Base-by-base conservation (phyloP, 2,797 vertebrate species). In the Onychomys leucogaster region DNA sequence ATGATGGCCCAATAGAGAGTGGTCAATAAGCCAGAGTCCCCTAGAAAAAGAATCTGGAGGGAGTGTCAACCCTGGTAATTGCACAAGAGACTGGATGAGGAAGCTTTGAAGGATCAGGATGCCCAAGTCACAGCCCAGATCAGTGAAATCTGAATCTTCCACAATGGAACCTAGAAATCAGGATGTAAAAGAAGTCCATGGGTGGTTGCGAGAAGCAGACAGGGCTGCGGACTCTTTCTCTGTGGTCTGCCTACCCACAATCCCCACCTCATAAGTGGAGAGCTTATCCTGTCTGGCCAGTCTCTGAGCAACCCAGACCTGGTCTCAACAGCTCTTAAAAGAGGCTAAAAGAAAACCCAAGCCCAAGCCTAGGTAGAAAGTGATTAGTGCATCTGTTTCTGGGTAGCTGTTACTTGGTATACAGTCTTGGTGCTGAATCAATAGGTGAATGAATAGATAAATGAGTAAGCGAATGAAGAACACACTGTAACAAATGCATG, bases 281-380 rank as follows among this genome's bases (percentile, higher is more conserved):
- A 5, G 0, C 29, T 76, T 86, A 91, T 92, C 12, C 29, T 59
- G 49, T 32, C 41, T 34, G 3, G 13, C 29, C 27, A 13, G 75
- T 71, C 23, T 43, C 84, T 86, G 73, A 59, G 69, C 90, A 52
- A 25, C 55, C 27, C 73, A 80, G 57, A 75, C 11, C 75, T 27
- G 93, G 41, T 69, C 37, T 94, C 80, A 77, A 13, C 23, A 75
- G 88, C 41, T 92, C 46, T 92, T 85, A 57, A 43, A 3, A 57
- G 59, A 96, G 55, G 83, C n/a, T 55, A 93, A 95, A 67, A 90
- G 65, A 97, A 85, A 92, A 43, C 11, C 43, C 27, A 37, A 75
- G n/a, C 32, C 63, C 41, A 49, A 85, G 12, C 46, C 13, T 55
- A 78, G 69, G 71, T 14, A 82, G 59, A 25, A 78, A 80, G 29